These are phyloP conservation scores for Dendrocopos noguchii DNA, from an alignment of 2,113 vertebrate genomes.

Conservation along the genomic window DNA sequence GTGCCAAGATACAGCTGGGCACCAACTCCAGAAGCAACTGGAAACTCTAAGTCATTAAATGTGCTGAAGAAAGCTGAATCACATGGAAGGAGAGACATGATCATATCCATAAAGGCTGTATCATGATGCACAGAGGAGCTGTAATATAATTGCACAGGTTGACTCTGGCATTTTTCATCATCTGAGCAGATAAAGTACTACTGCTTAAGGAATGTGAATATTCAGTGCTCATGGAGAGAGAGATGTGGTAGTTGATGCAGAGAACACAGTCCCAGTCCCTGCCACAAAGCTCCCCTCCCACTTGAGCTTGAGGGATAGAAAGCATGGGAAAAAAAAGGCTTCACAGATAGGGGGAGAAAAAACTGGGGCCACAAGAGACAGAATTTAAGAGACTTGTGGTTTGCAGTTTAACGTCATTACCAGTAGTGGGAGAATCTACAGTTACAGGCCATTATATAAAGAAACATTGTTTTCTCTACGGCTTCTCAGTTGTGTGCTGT, in stretches of 20 bases:
- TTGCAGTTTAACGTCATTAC: constrained; percentile 48
- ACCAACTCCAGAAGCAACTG: constrained; percentile 38
- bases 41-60: constrained; percentile 56
- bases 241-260: not conserved
- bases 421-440: constrained; percentile 37
- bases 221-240: not conserved
- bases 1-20: constrained; percentile 38
- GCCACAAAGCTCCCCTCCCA: not conserved
- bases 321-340: not conserved
- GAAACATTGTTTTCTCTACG: constrained; percentile 10
- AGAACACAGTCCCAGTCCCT: not conserved
- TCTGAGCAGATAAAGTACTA: not conserved
- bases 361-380: not conserved
- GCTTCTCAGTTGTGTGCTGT: not conserved
- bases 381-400: constrained; percentile 48
- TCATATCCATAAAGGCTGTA: not conserved
- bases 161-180: not conserved
- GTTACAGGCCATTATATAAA: constrained; percentile 38
- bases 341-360: not conserved
- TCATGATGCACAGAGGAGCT: not conserved
- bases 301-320: not conserved
- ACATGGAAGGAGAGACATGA: not conserved
- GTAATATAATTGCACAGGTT: not conserved
- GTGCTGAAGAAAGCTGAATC: constrained; percentile 12
- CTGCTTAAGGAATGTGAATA: not conserved